phyloP scores from a whole-genome alignment of 2,797 vertebrate genomes.

The Phyllotis vaccarum region DNA sequence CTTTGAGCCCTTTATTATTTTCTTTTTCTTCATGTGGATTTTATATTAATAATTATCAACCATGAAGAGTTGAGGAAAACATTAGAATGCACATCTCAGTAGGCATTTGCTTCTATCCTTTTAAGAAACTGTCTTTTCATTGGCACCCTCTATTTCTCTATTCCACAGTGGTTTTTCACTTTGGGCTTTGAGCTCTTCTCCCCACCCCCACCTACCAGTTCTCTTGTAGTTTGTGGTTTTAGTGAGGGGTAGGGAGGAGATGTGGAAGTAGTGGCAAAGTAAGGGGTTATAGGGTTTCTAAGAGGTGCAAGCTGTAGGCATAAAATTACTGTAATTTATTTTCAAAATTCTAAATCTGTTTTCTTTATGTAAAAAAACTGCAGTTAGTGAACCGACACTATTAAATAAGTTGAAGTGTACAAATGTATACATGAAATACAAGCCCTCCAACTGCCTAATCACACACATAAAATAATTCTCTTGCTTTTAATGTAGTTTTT shows the following conservation, averaged over 20 bases:
- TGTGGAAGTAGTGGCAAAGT: constrained; percentile 63
- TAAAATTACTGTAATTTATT: constrained; percentile 84
- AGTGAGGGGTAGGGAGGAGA: constrained; percentile 59
- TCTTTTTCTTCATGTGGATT: not conserved
- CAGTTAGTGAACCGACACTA: constrained; percentile 79
- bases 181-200: not conserved
- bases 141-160: constrained; percentile 52
- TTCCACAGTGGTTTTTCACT: constrained; percentile 37
- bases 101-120: constrained; percentile 20
- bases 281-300: constrained; percentile 72
- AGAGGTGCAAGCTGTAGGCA: constrained; percentile 78
- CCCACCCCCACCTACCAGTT: constrained; percentile 46
- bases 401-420: constrained; percentile 83
- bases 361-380: constrained; percentile 81
- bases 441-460: constrained; percentile 82
- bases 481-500: constrained; percentile 82
- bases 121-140: constrained; percentile 40
- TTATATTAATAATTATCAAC: not conserved
- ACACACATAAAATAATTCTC: constrained; percentile 80
- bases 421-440: constrained; percentile 83
- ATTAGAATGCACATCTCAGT: not conserved
- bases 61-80: constrained; percentile 23
- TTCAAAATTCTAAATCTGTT: constrained; percentile 83
- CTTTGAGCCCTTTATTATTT: not conserved
- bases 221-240: constrained; percentile 60